Base-by-base conservation (phyloP, 2,888 invertebrate genomes). In the Cybosia mesomella region DNA sequence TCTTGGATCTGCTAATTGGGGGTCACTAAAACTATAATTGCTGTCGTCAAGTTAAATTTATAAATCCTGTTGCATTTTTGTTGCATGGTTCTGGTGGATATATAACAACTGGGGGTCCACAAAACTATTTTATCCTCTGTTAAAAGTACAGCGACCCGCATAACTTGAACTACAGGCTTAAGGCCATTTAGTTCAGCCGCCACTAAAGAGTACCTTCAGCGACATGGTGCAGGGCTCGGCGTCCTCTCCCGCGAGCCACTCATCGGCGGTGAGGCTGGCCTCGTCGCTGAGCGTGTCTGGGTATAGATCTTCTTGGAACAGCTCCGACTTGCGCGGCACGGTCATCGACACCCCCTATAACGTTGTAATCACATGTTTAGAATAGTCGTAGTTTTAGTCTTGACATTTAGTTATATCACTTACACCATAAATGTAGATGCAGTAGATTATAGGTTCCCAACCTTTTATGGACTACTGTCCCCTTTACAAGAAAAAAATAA, bases 281-380 rank as follows among this genome's bases (percentile, higher is more conserved):
- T 97, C 97, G 86, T 98, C 98, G 66, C 98, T 98, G 22, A 98
- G 95, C 10, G 99, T 99, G 89, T 99, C 99, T 0, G 99, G 99
- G 92, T 98, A 99, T 76, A 99, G 95, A 94, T 99, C 99, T 91
- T 99, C 98, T 95, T 99, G 99, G 96, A 99, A 99, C 85, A 98
- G 96, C 93, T 99, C 99, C 74, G 99, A 98, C 96, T 99, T 99
- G 89, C 99, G 96, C 32, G 99, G 99, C 69, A 99, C 99, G 67
- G 99, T 99, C 98, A 99, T 99, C n/a, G 99, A 98, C 71, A 98
- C 96, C 76, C 97, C 98, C 96, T 96, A 87, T 18, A 32, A 67
- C 28, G 5, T 28, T 28, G 5, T 28, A 28, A 28, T 2, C 28
- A 28, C 28, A 28, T 28, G 28, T 28, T 2, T 28, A 28, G 3